Base-by-base conservation (phyloP, 2,113 vertebrate species). In the Carassius auratus region DNA sequence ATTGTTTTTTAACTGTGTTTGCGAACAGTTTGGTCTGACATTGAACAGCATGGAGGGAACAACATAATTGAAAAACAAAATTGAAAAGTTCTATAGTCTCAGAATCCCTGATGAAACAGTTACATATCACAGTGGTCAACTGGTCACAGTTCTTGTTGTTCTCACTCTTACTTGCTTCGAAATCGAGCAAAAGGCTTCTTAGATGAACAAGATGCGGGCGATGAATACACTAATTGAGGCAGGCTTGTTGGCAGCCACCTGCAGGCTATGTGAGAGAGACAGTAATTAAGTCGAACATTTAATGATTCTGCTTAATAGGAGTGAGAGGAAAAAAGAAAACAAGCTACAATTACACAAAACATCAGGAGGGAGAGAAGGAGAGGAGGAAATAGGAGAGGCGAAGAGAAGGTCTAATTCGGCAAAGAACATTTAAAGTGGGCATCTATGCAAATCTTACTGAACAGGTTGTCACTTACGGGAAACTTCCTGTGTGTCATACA, bases 251-350 rank as follows among this genome's bases (percentile, higher is more conserved):
- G n/a, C n/a, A n/a, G n/a, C n/a, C n/a, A n/a, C 97, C 96, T 97
- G 96, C 96, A 95, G 97, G 95, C 94, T 94, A 96, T 96, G 95
- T 94, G 96, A 95, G 95, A 96, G 94, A 92, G 86, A 90, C 92
- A 92, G 95, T 97, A 98, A 98, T 98, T 97, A 98, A 95, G 95
- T 95, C 96, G 95, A 96, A 96, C 96, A 95, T 96, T 97, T 96
- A 97, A 97, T 97, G 97, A 97, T 96, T 97, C 96, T 96, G 94
- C 95, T 96, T 98, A 98, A 97, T 97, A 94, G 93, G 92, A 90
- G 92, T n/a, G 92, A 93, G 92, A 92, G 86, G 92, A 81, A 87
- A 68, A 75, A 87, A 76, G 75, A 86, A 81, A 77, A 48, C 83
- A 85, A 89, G 85, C 87, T 86, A 90, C 88, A 80, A 84, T 83